A percentile compares a stretch with the other conserved stretches of the same genome.
Conservation (phyloP, 2,888 invertebrate genomes). For the Dichetophora obliterata region DNA sequence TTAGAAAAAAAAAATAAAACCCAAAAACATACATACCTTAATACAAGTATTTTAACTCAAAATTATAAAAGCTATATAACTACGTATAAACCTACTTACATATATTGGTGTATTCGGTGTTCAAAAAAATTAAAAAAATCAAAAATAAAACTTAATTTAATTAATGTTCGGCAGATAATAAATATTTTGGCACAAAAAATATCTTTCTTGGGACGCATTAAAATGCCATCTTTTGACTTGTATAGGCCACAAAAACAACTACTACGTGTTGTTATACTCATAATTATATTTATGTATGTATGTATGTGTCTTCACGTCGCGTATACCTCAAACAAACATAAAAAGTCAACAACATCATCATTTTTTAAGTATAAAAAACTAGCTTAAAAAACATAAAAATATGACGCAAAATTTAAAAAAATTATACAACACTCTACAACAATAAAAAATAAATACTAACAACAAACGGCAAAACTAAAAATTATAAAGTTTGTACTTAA, state of each 20-base stretch:
- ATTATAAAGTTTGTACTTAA: neutral
- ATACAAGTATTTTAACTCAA: constrained; percentile 5
- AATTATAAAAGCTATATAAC: constrained; percentile 15
- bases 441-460: neutral
- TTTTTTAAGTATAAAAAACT: constrained; percentile 41
- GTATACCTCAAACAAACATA: constrained; percentile 71
- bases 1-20: constrained; percentile 39
- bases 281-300: constrained; percentile 59
- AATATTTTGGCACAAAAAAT: constrained; percentile 26
- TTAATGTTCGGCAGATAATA: constrained; percentile 51
- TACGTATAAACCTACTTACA: constrained; percentile 26
- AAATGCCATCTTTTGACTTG: constrained; percentile 46
- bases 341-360: constrained; percentile 53
- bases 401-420: constrained; percentile 33
- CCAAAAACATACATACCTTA: neutral
- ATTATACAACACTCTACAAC: constrained; percentile 51
- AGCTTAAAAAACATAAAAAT: constrained; percentile 36
- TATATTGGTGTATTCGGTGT: constrained; percentile 55
- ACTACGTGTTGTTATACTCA: constrained; percentile 21
- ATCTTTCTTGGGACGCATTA: constrained; percentile 49
- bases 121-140: constrained; percentile 48
- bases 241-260: constrained; percentile 34
- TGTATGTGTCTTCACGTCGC: constrained; percentile 72
- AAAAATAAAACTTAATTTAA: constrained; percentile 44
- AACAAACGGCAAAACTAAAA: neutral